Percentiles rank a stretch among this genome's conserved stretches.
Conservation (phyloP, 2,113 vertebrate species). For the Austrofundulus limnaeus region DNA sequence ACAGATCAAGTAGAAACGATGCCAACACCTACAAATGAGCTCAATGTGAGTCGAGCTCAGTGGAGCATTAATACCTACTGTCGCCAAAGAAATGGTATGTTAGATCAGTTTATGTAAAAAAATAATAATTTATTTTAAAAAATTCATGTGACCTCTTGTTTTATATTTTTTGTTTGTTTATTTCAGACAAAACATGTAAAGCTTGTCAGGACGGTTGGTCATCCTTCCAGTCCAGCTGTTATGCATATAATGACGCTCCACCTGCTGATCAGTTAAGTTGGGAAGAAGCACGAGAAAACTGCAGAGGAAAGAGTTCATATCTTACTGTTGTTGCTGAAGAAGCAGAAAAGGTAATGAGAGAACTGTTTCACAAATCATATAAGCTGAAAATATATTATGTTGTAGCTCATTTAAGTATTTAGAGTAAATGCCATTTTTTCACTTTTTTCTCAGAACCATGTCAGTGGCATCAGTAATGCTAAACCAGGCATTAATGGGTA, state of each 20-base stretch:
- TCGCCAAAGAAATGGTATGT: not conserved
- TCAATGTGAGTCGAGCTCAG: constrained; percentile 12
- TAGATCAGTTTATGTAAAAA: not conserved
- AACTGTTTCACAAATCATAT: not conserved
- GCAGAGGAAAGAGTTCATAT: constrained; percentile 4
- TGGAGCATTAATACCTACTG: constrained; percentile 45
- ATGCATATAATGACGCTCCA: fast-evolving
- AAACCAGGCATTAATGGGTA: fast-evolving
- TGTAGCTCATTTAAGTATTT: not conserved
- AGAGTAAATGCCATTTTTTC: not conserved
- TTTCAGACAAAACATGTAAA: not conserved
- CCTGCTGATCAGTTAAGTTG: fast-evolving
- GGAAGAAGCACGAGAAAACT: not conserved
- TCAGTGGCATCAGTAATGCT: fast-evolving
- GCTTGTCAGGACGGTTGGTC: not conserved
- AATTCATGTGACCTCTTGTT: not conserved
- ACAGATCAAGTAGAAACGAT: not conserved
- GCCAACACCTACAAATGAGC: fast-evolving
- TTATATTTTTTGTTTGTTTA: not conserved
- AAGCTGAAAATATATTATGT: not conserved
- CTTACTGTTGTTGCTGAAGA: not conserved
- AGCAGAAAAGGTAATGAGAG: not conserved
- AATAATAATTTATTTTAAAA: not conserved
- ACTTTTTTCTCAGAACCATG: not conserved
- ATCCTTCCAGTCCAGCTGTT: fast-evolving